Conservation (phyloP, 2,113 vertebrate genomes). For the Spizaetus ornatus region DNA sequence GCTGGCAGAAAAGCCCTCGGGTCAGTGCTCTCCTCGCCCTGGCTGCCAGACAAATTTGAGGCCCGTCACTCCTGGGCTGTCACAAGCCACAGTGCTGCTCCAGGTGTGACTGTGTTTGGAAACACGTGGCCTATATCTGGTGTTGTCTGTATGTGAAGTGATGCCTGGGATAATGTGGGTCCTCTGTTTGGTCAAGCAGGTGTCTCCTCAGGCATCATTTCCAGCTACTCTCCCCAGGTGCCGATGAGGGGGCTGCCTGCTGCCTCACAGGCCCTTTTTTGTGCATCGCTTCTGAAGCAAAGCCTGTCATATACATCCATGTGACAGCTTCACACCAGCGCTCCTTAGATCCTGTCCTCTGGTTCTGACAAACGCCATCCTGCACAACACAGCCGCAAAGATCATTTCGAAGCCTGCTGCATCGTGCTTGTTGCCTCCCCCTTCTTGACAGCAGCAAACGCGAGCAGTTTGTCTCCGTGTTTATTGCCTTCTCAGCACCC, state of each 20-base stretch:
- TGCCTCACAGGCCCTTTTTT: not conserved
- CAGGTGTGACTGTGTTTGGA: not conserved
- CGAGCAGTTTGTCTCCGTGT: not conserved
- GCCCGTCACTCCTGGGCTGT: not conserved
- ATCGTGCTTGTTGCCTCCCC: fast-evolving
- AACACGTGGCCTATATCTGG: fast-evolving
- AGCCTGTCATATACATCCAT: not conserved
- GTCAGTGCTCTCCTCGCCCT: not conserved
- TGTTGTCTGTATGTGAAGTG: not conserved
- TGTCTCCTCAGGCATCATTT: not conserved
- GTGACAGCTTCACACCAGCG: not conserved
- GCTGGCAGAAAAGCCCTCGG: not conserved
- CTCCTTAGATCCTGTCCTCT: not conserved
- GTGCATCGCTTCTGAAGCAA: not conserved
- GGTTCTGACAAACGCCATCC: not conserved
- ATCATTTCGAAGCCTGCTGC: not conserved
- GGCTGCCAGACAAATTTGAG: not conserved
- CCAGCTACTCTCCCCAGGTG: not conserved
- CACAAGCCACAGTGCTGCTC: not conserved
- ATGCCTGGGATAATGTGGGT: not conserved
- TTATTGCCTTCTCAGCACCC: not conserved
- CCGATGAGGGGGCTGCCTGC: not conserved
- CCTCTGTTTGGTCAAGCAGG: not conserved
- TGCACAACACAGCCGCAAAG: not conserved
- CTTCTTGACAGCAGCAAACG: not conserved